Base-by-base conservation (phyloP, 1,140 invertebrate genomes). In the Neelides sp. region DNA sequence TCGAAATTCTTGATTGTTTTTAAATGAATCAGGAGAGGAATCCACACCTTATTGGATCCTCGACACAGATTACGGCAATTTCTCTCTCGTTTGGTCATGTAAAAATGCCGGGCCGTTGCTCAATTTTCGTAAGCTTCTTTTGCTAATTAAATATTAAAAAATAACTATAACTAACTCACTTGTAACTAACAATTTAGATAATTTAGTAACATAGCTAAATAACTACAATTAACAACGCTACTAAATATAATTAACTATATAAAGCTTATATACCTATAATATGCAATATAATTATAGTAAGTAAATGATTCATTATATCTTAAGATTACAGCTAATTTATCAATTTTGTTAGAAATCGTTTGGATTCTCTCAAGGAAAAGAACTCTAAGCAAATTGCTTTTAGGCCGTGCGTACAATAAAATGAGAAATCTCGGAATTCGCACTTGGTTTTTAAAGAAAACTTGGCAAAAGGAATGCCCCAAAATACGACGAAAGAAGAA, bases 11-110 rank as follows among this genome's bases (percentile, higher is more conserved):
- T n/a, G n/a, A n/a, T n/a, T n/a, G n/a, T n/a, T n/a, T n/a, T n/a
- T n/a, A n/a, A n/a, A n/a, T n/a, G n/a, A n/a, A n/a, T n/a, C n/a
- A n/a, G n/a, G n/a, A n/a, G n/a, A n/a, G n/a, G n/a, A n/a, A n/a
- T n/a, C n/a, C n/a, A n/a, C 41, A 1, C 5, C 41, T 10, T 43
- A 43, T 43, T 43, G 41, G 41, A 24, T 43, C 17, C 26, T 43
- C 8, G 41, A 12, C n/a, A 43, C 41, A 28, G 41, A 43, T 19
- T 43, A 43, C 22, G 41, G 41, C 13, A 43, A 43, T 28, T 43
- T 28, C 26, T 28, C 26, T 13, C 4, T 43, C 32, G 23, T 43
- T 15, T 43, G 41, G 41, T 43, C 41, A 15, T 43, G 41, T 20
- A 28, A 43, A 28, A 43, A 43, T 15, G 17, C 26, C 20, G 41